Evolutionary conservation across 2,888 invertebrate species (phyloP), one percentile per base, ranked within the genome.

Genomic region (Amiota mariae): DNA sequence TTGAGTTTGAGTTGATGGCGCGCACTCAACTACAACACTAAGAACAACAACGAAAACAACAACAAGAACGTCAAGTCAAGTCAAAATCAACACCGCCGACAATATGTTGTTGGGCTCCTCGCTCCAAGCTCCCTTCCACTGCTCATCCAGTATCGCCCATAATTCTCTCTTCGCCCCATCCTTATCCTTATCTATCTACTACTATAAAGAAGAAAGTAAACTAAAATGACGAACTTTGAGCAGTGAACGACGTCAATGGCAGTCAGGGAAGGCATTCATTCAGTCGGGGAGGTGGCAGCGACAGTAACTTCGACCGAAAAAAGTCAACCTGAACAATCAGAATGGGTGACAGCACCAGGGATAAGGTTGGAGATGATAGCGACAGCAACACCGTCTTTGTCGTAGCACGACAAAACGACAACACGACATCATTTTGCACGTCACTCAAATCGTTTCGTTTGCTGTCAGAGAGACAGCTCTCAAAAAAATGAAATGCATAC

Each of bases 401-500:
- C 75, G 74, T 75, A 76, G 73, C 54, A 49, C 15, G 71, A 71
- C 76, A 76, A 78, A 79, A 77, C 79, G 83, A 87, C 86, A 87
- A 86, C 87, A 87, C 87, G 87, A 87, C 87, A 87, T 85, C 85
- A 84, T 86, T 87, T 87, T 87, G 84, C 82, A 86, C 86, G 87
- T 87, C 87, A 87, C 81, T 86, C 86, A 86, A 84, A 84, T 78
- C 75, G 81, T 36, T 81, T 82, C 83, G 81, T 79, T 78, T 76
- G 80, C 83, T 83, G 83, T 84, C 84, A 84, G 82, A 79, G 80
- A 84, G 84, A 82, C 83, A 82, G 84, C 81, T 82, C 36, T 36
- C 80, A 78, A 78, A 84, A 78, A 84, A 82, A 84, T 82, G 81
- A 83, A 84, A 82, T 83, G 81, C 84, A 80, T 81, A 80, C 74